Evolutionary conservation across 2,113 vertebrate species (phyloP), one percentile per base, ranked within the genome.

Genomic region (Pelobates fuscus): DNA sequence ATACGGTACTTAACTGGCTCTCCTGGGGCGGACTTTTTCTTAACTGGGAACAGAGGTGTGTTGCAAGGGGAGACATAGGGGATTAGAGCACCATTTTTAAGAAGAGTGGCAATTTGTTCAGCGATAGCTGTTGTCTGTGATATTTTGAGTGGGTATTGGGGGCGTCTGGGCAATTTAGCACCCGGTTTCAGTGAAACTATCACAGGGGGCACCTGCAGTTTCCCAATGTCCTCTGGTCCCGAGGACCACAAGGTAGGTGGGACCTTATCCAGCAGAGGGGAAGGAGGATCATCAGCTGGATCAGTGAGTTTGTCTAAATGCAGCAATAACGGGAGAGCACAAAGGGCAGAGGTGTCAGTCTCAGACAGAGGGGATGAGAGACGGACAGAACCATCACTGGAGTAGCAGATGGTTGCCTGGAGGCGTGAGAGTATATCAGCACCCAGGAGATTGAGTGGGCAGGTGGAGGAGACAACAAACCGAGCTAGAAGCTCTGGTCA

Each of bases 31-130:
- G n/a, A n/a, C n/a, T n/a, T n/a, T n/a, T n/a, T n/a, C n/a, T n/a
- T n/a, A 62, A 62, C 60, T 2, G 26, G 61, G n/a, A 63, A 63
- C 1, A 63, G 29, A 17, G 61, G 61, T 10, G 61, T 63, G 37
- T 63, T 63, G 18, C 61, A 63, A 5, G 29, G 61, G 1, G 29
- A 63, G 2, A 21, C 61, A 37, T 2, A 3, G 8, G 2, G 27
- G 11, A n/a, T n/a, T 4, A 63, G 29, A 4, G 30, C 61, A 11
- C 61, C 61, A 8, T 8, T 32, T 20, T 18, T 4, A 1, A 1
- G 2, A 25, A 2, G 24, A 17, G 25, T 1, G 23, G 1, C 25
- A 26, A 12, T 2, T 18, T 5, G 11, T 27, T 60, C 17, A 2
- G 25, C 7, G 2, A 27, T 60, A 2, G 58, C 58, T 27, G 1